Conservation (phyloP, 2,797 vertebrate genomes). For the Takifugu ocellatus region DNA sequence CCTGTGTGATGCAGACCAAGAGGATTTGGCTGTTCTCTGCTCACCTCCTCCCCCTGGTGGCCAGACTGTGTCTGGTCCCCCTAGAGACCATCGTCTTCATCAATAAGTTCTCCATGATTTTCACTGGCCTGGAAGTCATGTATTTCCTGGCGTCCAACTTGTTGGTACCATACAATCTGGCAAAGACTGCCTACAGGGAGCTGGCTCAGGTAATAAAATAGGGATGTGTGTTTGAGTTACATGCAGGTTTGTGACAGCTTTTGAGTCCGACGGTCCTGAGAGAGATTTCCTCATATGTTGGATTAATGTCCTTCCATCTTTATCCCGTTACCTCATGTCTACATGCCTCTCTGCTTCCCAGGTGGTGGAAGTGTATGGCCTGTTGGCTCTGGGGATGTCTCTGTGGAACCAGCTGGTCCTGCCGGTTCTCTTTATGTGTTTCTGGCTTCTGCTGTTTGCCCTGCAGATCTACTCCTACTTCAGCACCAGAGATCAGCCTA, state of each 20-base stretch:
- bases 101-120: slow-evolving; percentile 98
- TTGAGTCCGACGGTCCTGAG: neutral
- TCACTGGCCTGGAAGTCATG: slow-evolving; percentile 95
- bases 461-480: slow-evolving; percentile 99
- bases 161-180: slow-evolving; percentile 95
- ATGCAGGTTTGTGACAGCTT: neutral
- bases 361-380: slow-evolving; percentile 97
- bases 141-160: slow-evolving; percentile 96
- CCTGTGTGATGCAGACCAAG: slow-evolving; percentile 98
- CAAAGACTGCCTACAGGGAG: slow-evolving; percentile 94
- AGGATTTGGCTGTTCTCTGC: slow-evolving; percentile 99
- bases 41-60: slow-evolving; percentile 95
- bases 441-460: slow-evolving; percentile 95
- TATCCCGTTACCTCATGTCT: neutral
- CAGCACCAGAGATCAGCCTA: slow-evolving; percentile 94
- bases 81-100: slow-evolving; percentile 95
- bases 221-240: neutral
- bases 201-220: slow-evolving; percentile 86
- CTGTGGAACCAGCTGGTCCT: slow-evolving; percentile 98
- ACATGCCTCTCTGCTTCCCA: slow-evolving; percentile 38
- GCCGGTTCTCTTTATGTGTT: slow-evolving; percentile 97
- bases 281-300: slow-evolving; percentile 7
- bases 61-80: slow-evolving; percentile 93
- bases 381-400: slow-evolving; percentile 95
- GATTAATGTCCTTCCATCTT: slow-evolving; percentile 6